Evolutionary conservation across 2,797 vertebrate genomes (phyloP).

Genomic region (Centroberyx gerrardi): DNA sequence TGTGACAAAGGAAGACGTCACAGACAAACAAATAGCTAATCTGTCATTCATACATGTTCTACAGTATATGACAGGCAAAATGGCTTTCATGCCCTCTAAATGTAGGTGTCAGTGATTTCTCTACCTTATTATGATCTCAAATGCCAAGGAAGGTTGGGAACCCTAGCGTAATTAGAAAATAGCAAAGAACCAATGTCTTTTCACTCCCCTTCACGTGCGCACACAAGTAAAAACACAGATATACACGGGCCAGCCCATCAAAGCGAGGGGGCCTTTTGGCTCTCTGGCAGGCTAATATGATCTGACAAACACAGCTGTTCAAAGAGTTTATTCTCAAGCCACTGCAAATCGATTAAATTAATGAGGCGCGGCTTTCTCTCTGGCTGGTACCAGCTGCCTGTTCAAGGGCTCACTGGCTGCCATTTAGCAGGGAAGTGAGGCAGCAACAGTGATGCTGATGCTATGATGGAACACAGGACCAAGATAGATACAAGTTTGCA

Average conservation of each 20-base stretch:
- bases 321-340: slow-evolving; percentile 84
- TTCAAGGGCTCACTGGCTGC: slow-evolving; percentile 76
- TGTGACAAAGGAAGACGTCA: slow-evolving; percentile 16
- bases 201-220: slow-evolving; percentile 13
- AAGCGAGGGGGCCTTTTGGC: slow-evolving; percentile 71
- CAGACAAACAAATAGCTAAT: slow-evolving; percentile 22
- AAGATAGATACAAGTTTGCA: not conserved
- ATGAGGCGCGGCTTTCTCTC: slow-evolving; percentile 80
- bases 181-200: slow-evolving; percentile 40
- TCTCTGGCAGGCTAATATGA: slow-evolving; percentile 78
- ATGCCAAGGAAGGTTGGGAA: slow-evolving; percentile 38
- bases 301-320: slow-evolving; percentile 87
- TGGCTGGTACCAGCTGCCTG: slow-evolving; percentile 80
- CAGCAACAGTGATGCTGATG: slow-evolving; percentile 49
- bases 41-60: not conserved
- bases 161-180: slow-evolving; percentile 38
- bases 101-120: slow-evolving; percentile 17
- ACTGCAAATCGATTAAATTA: slow-evolving; percentile 86
- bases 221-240: slow-evolving; percentile 4
- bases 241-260: slow-evolving; percentile 57
- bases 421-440: slow-evolving; percentile 79
- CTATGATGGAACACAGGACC: slow-evolving; percentile 32
- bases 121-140: slow-evolving; percentile 21
- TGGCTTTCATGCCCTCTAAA: slow-evolving; percentile 9
- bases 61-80: not conserved